phyloP scores from a whole-genome alignment of 2,797 vertebrate genomes.

The Molossus alvarezi region DNA sequence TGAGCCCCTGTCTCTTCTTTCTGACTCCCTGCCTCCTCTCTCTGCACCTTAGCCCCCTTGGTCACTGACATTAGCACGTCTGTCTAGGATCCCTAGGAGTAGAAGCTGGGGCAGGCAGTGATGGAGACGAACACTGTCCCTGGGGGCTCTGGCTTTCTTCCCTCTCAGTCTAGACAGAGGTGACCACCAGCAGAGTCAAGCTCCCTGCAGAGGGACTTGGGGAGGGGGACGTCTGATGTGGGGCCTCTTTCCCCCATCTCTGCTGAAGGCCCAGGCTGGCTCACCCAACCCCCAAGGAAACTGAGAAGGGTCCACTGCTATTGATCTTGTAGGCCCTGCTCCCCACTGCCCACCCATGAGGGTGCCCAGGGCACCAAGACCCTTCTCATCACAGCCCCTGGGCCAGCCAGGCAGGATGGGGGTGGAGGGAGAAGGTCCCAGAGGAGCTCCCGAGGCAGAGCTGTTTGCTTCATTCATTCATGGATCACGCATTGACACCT shows the following conservation, averaged over 20 bases:
- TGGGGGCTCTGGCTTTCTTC: neutral
- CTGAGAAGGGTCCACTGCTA: neutral
- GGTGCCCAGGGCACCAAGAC: neutral
- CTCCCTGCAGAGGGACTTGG: neutral
- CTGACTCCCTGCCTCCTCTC: neutral
- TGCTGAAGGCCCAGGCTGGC: neutral
- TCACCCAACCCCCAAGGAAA: neutral
- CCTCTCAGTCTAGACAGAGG: neutral
- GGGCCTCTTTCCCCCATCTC: neutral
- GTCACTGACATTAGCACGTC: neutral
- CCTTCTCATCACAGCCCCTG: neutral
- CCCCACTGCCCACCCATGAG: neutral
- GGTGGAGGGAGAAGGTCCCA: neutral
- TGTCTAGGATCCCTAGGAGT: neutral
- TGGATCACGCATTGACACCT: neutral
- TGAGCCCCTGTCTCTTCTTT: neutral
- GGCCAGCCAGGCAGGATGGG: neutral
- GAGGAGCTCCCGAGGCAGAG: neutral
- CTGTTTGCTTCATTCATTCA: neutral
- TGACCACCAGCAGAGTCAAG: neutral
- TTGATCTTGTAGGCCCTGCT: too few relatives aligned
- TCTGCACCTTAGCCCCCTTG: neutral
- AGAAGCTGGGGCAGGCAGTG: neutral
- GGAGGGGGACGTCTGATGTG: neutral
- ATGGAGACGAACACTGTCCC: neutral